phyloP scores from a whole-genome alignment of 2,113 vertebrate species.

The Sturnira hondurensis region DNA sequence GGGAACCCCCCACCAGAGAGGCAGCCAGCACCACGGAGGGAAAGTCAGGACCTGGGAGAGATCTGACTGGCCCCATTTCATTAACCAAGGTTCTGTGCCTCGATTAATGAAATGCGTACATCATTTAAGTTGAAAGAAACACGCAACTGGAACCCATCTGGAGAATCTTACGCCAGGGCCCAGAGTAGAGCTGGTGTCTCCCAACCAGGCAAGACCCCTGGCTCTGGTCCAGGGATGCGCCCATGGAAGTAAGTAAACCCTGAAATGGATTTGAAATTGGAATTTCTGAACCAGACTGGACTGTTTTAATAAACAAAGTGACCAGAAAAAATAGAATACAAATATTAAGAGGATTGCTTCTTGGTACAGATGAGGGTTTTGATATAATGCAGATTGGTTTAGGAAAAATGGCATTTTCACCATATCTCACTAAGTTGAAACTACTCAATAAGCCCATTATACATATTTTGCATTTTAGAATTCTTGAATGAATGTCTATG shows the following conservation, averaged over 20 bases:
- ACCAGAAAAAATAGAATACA: background rate
- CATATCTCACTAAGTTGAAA: background rate
- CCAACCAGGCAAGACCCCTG: background rate
- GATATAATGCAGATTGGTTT: background rate
- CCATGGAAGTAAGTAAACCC: background rate
- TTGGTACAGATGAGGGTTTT: background rate
- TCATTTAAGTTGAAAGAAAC: no score
- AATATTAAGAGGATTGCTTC: background rate
- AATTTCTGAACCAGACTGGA: background rate
- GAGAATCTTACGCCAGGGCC: no score
- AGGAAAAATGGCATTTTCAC: background rate
- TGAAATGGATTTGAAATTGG: background rate
- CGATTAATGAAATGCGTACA: no score
- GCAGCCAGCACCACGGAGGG: background rate
- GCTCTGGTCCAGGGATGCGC: background rate
- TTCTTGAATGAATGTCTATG: background rate
- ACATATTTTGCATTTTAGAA: background rate
- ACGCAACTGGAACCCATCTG: no score
- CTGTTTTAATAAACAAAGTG: background rate
- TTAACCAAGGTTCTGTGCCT: no score
- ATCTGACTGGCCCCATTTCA: no score
- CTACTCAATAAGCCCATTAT: background rate
- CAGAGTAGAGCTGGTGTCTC: fast-evolving
- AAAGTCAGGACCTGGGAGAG: background rate
- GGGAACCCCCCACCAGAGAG: background rate